Conservation (phyloP, 2,113 vertebrate genomes). For the Rhadina sibilatrix region DNA sequence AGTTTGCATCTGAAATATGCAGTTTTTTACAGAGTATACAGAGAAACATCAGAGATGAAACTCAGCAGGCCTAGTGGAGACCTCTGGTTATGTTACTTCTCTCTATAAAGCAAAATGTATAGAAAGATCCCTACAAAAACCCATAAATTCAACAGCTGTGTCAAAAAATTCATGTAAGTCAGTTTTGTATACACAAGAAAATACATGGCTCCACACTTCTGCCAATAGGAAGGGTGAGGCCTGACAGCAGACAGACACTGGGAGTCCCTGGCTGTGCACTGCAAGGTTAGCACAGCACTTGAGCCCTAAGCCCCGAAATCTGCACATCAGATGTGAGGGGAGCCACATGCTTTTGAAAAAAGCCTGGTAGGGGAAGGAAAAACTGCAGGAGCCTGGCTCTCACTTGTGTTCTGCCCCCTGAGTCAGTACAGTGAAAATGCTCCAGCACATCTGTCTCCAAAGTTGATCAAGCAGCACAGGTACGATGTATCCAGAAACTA, state of each 20-base stretch:
- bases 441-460: not conserved
- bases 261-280: not conserved
- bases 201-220: not conserved
- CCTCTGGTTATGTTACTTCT: not conserved
- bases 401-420: not conserved
- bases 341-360: not conserved
- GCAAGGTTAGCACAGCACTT: not conserved
- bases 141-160: not conserved
- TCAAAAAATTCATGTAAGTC: not conserved
- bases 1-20: not conserved
- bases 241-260: not conserved
- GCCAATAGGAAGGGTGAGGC: not conserved
- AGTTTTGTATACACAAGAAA: not conserved
- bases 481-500: not conserved
- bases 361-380: not conserved
- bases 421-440: not conserved
- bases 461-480: not conserved
- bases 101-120: not conserved
- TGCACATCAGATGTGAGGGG: not conserved
- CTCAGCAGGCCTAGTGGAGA: not conserved
- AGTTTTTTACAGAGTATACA: not conserved
- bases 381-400: not conserved
- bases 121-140: not conserved
- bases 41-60: conserved; percentile 1
- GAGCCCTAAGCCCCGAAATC: not conserved